Evolutionary conservation across 2,888 invertebrate species (phyloP).

Genomic region (Hololepta plana): DNA sequence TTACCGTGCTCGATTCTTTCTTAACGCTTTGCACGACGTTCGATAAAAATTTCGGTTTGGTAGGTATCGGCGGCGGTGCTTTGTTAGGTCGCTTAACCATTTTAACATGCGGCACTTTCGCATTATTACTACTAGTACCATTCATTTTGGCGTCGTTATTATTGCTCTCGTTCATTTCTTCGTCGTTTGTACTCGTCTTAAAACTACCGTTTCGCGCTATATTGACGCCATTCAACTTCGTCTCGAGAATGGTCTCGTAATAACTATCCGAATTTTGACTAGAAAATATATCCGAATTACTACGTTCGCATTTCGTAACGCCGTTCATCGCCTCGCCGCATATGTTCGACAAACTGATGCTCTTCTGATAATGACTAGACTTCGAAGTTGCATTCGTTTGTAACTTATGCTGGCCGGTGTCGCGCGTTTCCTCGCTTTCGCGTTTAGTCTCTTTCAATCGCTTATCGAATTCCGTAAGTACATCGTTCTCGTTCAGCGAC

Average conservation of each 20-base stretch:
- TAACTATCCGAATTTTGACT: constrained; percentile 23
- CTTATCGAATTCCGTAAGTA: constrained; percentile 22
- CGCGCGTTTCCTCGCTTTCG: background rate
- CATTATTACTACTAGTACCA: background rate
- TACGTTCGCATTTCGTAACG: constrained; percentile 1
- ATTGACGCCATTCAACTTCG: constrained; percentile 16
- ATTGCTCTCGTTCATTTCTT: constrained; percentile 3
- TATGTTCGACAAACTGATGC: constrained; percentile 5
- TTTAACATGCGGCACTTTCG: constrained; percentile 3
- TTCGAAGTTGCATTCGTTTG: no score
- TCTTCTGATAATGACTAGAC: constrained; percentile 12
- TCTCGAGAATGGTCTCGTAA: constrained; percentile 23
- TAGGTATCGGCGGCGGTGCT: constrained; percentile 46
- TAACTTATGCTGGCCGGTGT: background rate
- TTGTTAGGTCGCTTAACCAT: constrained; percentile 25
- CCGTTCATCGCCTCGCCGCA: constrained; percentile 2
- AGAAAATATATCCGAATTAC: constrained; percentile 13
- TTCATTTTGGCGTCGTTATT: constrained; percentile 3
- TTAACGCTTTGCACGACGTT: constrained; percentile 14
- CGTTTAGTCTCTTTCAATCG: constrained; percentile 12
- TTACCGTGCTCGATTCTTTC: constrained; percentile 3
- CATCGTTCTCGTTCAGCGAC: constrained; percentile 23
- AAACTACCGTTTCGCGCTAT: constrained; percentile 11
- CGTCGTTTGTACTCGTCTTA: constrained; percentile 1
- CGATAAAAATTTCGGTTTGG: constrained; percentile 31